Conservation (phyloP, 2,888 invertebrate species). For the Dicranocentrus wangi region DNA sequence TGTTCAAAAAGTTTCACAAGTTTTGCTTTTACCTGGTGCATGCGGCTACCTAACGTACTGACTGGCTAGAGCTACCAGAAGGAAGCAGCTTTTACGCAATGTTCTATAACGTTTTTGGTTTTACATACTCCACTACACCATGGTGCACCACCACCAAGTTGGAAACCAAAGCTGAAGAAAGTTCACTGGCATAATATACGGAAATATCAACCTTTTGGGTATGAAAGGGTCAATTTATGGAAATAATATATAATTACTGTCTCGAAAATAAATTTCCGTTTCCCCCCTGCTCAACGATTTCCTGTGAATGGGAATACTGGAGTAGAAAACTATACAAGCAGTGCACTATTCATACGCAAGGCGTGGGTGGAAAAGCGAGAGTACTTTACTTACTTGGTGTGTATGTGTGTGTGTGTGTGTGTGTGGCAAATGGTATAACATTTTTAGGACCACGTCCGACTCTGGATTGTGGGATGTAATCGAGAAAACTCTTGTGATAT, state of each 20-base stretch:
- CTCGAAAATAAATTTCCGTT: constrained; percentile 39
- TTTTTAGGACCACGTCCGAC: background rate
- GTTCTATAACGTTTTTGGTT: background rate
- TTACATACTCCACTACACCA: background rate
- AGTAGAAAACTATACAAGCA: background rate
- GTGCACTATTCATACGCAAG: background rate
- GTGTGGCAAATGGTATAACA: background rate
- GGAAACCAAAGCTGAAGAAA: no score
- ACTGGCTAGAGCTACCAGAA: no score
- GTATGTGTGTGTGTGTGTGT: no score
- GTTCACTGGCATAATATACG: no score
- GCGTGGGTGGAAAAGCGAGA: background rate
- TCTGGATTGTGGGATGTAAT: constrained; percentile 18
- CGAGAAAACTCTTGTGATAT: constrained; percentile 38
- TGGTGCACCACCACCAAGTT: no score
- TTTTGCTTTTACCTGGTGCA: background rate
- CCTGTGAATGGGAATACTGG: background rate
- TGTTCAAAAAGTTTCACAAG: no score
- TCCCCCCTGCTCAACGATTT: background rate
- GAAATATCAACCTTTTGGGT: no score
- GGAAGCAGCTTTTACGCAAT: background rate
- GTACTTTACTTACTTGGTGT: background rate
- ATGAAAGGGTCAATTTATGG: constrained; percentile 33
- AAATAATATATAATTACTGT: constrained; percentile 35
- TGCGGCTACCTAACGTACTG: background rate